Percentiles rank a stretch among this genome's conserved stretches.
These are phyloP conservation scores for Lithobates sylvaticus DNA, from an alignment of 2,797 vertebrate genomes.

Conservation along the genomic window DNA sequence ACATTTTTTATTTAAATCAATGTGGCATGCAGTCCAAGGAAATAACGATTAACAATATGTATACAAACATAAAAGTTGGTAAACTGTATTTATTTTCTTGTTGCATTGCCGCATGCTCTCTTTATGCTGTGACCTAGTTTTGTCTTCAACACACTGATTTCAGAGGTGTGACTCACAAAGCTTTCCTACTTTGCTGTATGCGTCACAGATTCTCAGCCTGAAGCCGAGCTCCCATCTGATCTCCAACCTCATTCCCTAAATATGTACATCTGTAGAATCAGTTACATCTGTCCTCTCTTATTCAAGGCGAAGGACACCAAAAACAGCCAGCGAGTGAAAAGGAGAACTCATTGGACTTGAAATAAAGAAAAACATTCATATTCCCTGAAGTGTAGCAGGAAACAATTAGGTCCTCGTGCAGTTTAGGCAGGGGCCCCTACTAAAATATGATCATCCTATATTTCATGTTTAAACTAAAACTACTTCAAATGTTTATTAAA, in stretches of 20 bases:
- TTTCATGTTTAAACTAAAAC: no score
- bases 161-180: conserved; percentile 48
- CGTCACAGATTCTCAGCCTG: conserved; percentile 41
- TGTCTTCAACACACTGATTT: conserved; percentile 25
- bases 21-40: no score
- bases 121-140: conserved; percentile 52
- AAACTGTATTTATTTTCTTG: no score
- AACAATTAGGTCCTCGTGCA: no score
- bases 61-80: no score
- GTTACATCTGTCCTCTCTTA: neutral
- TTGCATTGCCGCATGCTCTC: conserved; percentile 1
- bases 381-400: no score
- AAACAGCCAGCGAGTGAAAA: neutral
- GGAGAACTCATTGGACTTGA: neutral
- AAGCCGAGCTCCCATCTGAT: conserved; percentile 28
- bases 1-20: no score
- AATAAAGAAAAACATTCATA: no score
- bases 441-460: no score
- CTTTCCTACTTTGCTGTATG: conserved; percentile 39
- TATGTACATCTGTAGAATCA: conserved; percentile 33
- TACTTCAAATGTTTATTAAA: no score
- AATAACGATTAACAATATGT: no score
- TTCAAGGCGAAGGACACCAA: neutral
- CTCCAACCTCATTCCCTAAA: conserved; percentile 36
- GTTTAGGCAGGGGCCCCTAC: no score